phyloP scores from a whole-genome alignment of 2,888 invertebrate species.

The Sinotaia quadrata region DNA sequence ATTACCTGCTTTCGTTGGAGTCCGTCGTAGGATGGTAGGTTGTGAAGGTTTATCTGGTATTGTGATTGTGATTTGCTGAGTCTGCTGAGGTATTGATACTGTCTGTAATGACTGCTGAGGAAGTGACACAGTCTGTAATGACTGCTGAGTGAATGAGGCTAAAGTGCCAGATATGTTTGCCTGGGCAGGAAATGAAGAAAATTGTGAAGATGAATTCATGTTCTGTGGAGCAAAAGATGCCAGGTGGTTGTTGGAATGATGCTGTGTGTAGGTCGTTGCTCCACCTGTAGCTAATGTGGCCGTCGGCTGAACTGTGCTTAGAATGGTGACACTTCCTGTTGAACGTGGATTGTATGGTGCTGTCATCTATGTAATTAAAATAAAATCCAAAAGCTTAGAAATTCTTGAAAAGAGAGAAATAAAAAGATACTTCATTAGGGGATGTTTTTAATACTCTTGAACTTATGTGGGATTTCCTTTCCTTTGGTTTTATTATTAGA shows the following conservation, averaged over 20 bases:
- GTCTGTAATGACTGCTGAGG: constrained; percentile 44
- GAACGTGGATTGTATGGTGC: constrained; percentile 35
- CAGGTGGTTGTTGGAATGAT: constrained; percentile 13
- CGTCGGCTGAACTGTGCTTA: constrained; percentile 48
- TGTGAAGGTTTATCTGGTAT: constrained; percentile 18
- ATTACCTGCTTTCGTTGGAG: constrained; percentile 61
- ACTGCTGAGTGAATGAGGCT: constrained; percentile 17
- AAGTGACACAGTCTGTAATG: constrained; percentile 27
- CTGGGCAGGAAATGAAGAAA: constrained; percentile 12
- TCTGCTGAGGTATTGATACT: constrained; percentile 38
- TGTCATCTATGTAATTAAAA: constrained; percentile 28
- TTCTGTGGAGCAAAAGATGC: constrained; percentile 3
- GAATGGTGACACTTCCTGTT: constrained; percentile 49
- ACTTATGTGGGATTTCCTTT: not conserved
- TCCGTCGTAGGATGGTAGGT: constrained; percentile 46
- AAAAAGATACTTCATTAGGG: not conserved
- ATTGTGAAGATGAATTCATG: not conserved
- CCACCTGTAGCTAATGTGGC: constrained; percentile 37
- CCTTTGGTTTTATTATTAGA: not conserved
- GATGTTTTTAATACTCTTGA: not conserved
- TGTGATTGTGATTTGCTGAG: constrained; percentile 46
- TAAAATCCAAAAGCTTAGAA: not conserved
- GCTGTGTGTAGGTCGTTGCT: constrained; percentile 9
- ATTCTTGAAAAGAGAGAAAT: not conserved
- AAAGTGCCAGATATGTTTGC: not conserved